phyloP scores from a whole-genome alignment of 1,140 invertebrate genomes.

The Triops longicaudatus region DNA sequence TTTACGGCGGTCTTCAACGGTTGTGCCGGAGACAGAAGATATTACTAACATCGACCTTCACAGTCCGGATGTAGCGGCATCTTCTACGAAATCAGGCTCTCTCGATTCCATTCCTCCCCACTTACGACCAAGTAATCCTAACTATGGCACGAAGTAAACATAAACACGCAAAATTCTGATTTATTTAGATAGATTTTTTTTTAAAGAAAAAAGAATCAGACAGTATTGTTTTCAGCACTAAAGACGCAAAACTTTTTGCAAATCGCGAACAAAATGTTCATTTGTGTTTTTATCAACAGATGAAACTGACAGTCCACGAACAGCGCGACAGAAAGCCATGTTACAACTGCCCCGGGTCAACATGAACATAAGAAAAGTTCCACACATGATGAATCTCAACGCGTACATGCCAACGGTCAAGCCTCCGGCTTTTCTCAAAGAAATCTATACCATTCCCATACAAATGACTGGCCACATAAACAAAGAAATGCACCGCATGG shows the following conservation, averaged over 20 bases:
- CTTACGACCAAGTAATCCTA: neutral
- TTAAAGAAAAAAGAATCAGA: no score
- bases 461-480: slow-evolving; percentile 26
- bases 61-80: neutral
- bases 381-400: slow-evolving; percentile 27
- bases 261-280: no score
- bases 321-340: neutral
- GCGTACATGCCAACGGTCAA: slow-evolving; percentile 26
- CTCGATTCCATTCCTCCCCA: neutral
- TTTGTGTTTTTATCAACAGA: neutral
- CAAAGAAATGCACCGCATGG: slow-evolving; percentile 24
- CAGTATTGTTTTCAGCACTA: no score
- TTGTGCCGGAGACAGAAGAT: neutral
- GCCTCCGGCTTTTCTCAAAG: slow-evolving; percentile 25
- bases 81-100: neutral
- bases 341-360: slow-evolving; percentile 23
- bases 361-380: slow-evolving; percentile 22
- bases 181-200: no score
- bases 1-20: neutral
- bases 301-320: neutral
- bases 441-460: slow-evolving; percentile 24
- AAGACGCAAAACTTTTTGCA: no score
- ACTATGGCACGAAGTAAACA: neutral
- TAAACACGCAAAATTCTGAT: no score
- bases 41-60: neutral